A percentile compares a stretch with the other conserved stretches of the same genome.
phyloP scores from a whole-genome alignment of 2,113 vertebrate genomes.

The Nestor notabilis region DNA sequence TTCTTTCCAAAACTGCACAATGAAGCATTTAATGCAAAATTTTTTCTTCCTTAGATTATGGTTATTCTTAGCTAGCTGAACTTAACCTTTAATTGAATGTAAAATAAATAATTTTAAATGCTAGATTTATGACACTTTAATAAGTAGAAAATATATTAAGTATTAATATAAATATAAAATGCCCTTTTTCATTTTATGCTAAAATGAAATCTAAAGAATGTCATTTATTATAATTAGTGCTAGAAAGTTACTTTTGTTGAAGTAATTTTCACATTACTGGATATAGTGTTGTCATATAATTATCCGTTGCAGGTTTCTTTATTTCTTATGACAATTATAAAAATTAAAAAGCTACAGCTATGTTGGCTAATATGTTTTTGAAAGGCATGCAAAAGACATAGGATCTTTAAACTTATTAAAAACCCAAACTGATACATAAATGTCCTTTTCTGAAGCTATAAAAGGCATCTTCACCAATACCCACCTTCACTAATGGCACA shows the following conservation, averaged over 20 bases:
- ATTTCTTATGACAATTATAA: background rate
- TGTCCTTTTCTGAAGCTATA: background rate
- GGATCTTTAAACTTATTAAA: background rate
- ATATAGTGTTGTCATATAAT: background rate
- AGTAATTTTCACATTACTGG: constrained; percentile 1
- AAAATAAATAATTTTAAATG: constrained; percentile 10
- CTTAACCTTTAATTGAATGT: constrained; percentile 29
- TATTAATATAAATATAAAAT: constrained; percentile 30
- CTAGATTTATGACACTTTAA: background rate
- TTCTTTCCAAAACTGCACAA: background rate
- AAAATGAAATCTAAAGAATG: background rate
- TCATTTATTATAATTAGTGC: constrained; percentile 44
- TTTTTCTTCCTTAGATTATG: background rate
- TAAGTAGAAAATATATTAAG: background rate
- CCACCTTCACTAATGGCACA: background rate
- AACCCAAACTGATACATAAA: background rate
- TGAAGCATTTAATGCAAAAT: background rate
- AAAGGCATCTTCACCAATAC: background rate
- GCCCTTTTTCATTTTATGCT: background rate
- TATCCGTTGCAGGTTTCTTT: background rate
- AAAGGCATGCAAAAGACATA: background rate
- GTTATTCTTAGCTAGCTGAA: background rate
- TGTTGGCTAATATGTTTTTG: background rate
- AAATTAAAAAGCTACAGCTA: background rate
- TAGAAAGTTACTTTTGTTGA: constrained; percentile 31